phyloP scores from a whole-genome alignment of 2,113 vertebrate species.

The Synodontis membranacea region DNA sequence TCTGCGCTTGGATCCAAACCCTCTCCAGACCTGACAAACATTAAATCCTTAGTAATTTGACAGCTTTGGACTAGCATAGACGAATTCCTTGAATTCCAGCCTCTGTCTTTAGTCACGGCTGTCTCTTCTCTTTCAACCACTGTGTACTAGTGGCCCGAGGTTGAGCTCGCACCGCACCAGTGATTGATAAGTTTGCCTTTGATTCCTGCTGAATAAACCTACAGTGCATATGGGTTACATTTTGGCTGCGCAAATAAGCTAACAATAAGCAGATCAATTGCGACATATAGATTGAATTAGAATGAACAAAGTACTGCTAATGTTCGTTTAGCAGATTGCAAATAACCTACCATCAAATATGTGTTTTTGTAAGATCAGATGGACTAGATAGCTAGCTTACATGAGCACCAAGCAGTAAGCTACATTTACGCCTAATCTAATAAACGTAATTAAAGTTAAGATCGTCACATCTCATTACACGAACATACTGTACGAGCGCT shows the following conservation, averaged over 20 bases:
- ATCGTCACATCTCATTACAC: background rate
- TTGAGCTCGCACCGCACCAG: background rate
- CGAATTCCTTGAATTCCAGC: background rate
- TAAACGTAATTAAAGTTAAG: background rate
- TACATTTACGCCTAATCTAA: background rate
- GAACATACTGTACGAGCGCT: background rate
- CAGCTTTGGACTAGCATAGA: background rate
- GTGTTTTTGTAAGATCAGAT: background rate
- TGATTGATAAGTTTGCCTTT: background rate
- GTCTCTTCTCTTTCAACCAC: background rate
- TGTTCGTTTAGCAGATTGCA: background rate
- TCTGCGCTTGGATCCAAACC: background rate
- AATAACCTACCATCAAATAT: background rate
- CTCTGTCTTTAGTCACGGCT: background rate
- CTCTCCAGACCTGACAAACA: background rate
- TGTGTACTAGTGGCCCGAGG: background rate
- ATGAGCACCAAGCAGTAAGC: background rate
- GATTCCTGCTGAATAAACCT: background rate
- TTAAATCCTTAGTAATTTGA: background rate
- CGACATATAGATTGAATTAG: background rate
- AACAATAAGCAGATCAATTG: background rate
- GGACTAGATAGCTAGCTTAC: background rate
- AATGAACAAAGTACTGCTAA: background rate
- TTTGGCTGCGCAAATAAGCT: background rate
- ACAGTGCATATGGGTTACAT: background rate